phyloP scores from a whole-genome alignment of 2,888 invertebrate species.

The Dicranocentrus wangi region DNA sequence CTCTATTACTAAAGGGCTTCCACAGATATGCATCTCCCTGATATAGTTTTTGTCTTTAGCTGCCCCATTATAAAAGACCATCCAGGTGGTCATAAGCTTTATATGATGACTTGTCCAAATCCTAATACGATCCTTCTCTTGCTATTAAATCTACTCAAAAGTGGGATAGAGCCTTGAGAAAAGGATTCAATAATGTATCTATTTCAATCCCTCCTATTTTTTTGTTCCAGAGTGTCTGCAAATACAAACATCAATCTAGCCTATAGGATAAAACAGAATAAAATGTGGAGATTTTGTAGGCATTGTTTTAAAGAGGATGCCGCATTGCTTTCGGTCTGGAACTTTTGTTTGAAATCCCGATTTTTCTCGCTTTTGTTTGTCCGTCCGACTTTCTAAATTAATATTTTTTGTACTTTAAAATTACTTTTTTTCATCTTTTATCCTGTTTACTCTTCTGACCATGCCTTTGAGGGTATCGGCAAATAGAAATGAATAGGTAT shows the following conservation, averaged over 20 bases:
- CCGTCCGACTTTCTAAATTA: constrained; percentile 15
- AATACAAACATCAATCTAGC: background rate
- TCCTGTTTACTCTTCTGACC: constrained; percentile 25
- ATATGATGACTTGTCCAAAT: constrained; percentile 18
- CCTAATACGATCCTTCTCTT: constrained; percentile 36
- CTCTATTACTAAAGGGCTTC: no score
- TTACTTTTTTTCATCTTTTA: constrained; percentile 33
- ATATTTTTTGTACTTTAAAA: constrained; percentile 22
- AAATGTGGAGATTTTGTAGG: background rate
- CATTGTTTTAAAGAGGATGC: constrained; percentile 10
- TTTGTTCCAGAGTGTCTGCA: no score
- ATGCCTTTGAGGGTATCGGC: constrained; percentile 19
- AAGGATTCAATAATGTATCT: constrained; percentile 31
- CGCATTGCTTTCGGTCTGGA: background rate
- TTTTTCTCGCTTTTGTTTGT: constrained; percentile 23
- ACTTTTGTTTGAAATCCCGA: constrained; percentile 1
- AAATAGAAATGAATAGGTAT: constrained; percentile 15
- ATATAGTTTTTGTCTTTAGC: no score
- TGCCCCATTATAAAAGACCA: background rate
- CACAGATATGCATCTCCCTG: no score
- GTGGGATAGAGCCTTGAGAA: constrained; percentile 26
- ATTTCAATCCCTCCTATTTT: no score
- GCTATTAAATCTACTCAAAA: constrained; percentile 37
- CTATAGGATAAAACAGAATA: no score
- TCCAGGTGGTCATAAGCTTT: constrained; percentile 11